A percentile compares a stretch with the other conserved stretches of the same genome.
Evolutionary conservation across 2,113 vertebrate genomes (phyloP).

Genomic region (Atlantisia rogersi): DNA sequence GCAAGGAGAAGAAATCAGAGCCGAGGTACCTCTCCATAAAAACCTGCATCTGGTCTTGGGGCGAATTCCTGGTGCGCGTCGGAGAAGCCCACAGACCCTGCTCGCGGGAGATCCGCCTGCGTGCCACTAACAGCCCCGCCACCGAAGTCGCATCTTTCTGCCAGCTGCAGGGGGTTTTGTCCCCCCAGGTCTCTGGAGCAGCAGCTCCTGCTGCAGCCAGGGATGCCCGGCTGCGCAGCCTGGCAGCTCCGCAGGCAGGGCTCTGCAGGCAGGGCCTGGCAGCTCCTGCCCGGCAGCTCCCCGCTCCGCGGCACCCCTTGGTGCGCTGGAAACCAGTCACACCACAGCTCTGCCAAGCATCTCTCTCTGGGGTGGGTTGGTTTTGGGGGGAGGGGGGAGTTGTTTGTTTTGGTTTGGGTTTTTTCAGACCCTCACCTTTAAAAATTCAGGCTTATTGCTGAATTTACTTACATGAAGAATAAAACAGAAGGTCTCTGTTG

Average conservation of each 20-base stretch:
- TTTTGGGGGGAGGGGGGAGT: too few species aligned
- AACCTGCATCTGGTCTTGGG: neutral
- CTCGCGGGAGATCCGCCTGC: neutral
- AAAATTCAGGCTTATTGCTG: neutral
- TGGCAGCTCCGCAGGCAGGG: slow-evolving; percentile 3
- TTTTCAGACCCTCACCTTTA: neutral
- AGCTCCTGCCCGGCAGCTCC: neutral
- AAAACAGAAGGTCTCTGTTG: neutral
- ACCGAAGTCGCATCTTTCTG: neutral
- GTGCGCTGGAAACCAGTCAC: neutral
- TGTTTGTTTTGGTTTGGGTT: too few species aligned
- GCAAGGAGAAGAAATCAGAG: neutral
- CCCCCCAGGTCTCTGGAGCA: neutral
- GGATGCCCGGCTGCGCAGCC: neutral
- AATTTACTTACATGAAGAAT: neutral
- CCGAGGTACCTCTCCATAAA: neutral
- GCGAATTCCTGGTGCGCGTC: neutral
- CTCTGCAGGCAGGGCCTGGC: neutral
- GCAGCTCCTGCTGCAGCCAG: neutral
- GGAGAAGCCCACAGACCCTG: neutral
- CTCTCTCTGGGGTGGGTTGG: neutral
- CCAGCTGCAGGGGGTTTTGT: neutral
- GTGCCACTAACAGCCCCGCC: neutral
- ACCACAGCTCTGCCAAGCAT: neutral
- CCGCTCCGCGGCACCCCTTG: neutral